Evolutionary conservation across 1,140 invertebrate species (phyloP), one percentile per base, ranked within the genome.

Genomic region (Odontomachus brunneus): DNA sequence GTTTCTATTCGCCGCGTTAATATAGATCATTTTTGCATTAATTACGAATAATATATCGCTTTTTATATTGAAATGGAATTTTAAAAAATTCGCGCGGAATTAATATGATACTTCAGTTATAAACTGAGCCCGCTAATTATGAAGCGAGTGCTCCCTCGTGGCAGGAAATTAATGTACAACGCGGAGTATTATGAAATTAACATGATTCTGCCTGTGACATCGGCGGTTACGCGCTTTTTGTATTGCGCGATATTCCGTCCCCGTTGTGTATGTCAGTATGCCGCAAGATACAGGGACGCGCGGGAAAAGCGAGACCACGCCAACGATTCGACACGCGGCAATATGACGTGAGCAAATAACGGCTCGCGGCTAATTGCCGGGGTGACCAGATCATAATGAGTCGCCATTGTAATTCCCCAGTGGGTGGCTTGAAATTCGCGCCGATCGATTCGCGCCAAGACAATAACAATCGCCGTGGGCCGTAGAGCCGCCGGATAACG

Each of bases 371-470:
- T 57, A 80, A 69, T 80, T 80, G 63, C 51, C 22, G 33, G 12
- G 14, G 49, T 29, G 74, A 19, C 33, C 48, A 22, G 66, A 33
- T 44, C 59, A 7, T 57, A 69, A 80, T 80, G 51, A 78, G 26
- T 78, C 44, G 22, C 63, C 74, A 55, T 78, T 69, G 75, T 69
- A 78, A 78, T 69, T 78, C 22, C 12, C 75, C 22, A 3, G 29
- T 33, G 22, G 17, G 12, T 26, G 74, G 62, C 49, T 67, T 78
- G 22, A 67, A 78, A 78, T 55, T 44, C 29, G n/a, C 5, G 29
- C 33, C 33, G 29, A 80, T 80, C 75, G 65, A 80, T 80, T n/a
- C 65, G 55, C n/a, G 17, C 19, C 33, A 44, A 80, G 75, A 80
- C 75, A 80, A 80, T 80, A 80, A 80, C 75, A 57, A 69, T 78